Evolutionary conservation across 2,888 invertebrate species (phyloP).

Genomic region (Leistus spinibarbis): DNA sequence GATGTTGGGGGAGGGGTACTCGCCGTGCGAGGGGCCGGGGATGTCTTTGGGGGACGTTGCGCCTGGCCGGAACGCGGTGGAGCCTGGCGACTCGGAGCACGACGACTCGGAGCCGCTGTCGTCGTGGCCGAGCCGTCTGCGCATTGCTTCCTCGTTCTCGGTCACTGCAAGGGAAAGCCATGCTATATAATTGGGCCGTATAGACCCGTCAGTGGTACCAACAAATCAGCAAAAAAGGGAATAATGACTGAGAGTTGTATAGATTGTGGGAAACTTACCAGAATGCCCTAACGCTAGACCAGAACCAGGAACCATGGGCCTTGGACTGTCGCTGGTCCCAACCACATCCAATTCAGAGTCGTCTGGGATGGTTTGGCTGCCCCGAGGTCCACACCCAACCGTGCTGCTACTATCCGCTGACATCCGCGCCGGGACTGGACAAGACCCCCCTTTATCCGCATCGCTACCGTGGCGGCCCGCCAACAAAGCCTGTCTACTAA

Average conservation of each 20-base stretch:
- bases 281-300: conserved; percentile 46
- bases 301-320: conserved; percentile 63
- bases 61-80: conserved; percentile 55
- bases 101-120: conserved; percentile 76
- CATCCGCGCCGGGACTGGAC: conserved; percentile 57
- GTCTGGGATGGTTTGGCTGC: conserved; percentile 68
- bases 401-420: conserved; percentile 57
- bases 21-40: conserved; percentile 64
- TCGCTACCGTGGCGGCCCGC: conserved; percentile 61
- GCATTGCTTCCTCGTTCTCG: conserved; percentile 60
- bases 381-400: conserved; percentile 24
- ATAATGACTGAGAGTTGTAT: no score
- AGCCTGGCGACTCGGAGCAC: conserved; percentile 67
- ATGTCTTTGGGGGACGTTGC: conserved; percentile 62
- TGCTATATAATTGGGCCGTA: conserved; percentile 36
- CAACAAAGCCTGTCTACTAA: conserved; percentile 75
- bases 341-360: conserved; percentile 91
- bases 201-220: conserved; percentile 36
- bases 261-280: conserved; percentile 48
- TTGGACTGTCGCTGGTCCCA: conserved; percentile 82
- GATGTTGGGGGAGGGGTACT: conserved; percentile 88
- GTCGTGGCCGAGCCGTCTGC: conserved; percentile 64
- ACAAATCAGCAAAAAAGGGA: neutral
- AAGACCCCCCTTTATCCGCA: conserved; percentile 47
- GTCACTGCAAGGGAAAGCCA: conserved; percentile 61